Evolutionary conservation across 2,888 invertebrate genomes (phyloP).

Genomic region (Amphiduros pacificus): DNA sequence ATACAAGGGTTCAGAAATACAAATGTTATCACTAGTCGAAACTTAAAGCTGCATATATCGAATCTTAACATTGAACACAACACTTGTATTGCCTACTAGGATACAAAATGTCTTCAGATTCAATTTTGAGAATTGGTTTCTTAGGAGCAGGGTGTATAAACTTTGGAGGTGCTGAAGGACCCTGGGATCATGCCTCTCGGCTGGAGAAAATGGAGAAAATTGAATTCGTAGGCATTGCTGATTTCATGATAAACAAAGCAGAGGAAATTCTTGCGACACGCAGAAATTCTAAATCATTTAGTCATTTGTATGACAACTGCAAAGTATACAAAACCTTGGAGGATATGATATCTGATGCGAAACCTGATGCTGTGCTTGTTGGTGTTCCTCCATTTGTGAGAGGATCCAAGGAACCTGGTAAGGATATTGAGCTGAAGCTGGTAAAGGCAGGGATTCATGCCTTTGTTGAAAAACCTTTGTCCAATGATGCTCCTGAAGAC

Average conservation of each 20-base stretch:
- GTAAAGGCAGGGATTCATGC: slow-evolving; percentile 17
- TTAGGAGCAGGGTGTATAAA: slow-evolving; percentile 21
- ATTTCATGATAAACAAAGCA: slow-evolving; percentile 6
- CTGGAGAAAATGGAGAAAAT: slow-evolving; percentile 16
- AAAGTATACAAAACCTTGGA: slow-evolving; percentile 9
- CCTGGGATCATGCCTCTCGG: slow-evolving; percentile 23
- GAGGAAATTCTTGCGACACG: background rate
- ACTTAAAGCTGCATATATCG: too few species aligned
- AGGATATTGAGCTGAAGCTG: slow-evolving; percentile 16
- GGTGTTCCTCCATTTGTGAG: slow-evolving; percentile 15
- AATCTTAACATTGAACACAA: too few species aligned
- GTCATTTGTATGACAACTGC: slow-evolving; percentile 11
- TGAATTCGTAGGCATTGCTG: slow-evolving; percentile 19
- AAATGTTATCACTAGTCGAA: too few species aligned
- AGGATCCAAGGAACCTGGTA: slow-evolving; percentile 8
- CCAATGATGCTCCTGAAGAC: slow-evolving; percentile 2
- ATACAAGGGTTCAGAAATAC: too few species aligned
- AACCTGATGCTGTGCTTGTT: slow-evolving; percentile 13
- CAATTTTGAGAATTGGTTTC: slow-evolving; percentile 21
- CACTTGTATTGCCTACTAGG: too few species aligned
- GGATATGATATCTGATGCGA: slow-evolving; percentile 1
- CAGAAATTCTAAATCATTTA: background rate
- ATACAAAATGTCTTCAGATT: too few species aligned
- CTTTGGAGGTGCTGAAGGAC: slow-evolving; percentile 22
- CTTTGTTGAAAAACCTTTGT: slow-evolving; percentile 25